Evolutionary conservation across 2,888 invertebrate genomes (phyloP).

Genomic region (Microctonus hyperodae): DNA sequence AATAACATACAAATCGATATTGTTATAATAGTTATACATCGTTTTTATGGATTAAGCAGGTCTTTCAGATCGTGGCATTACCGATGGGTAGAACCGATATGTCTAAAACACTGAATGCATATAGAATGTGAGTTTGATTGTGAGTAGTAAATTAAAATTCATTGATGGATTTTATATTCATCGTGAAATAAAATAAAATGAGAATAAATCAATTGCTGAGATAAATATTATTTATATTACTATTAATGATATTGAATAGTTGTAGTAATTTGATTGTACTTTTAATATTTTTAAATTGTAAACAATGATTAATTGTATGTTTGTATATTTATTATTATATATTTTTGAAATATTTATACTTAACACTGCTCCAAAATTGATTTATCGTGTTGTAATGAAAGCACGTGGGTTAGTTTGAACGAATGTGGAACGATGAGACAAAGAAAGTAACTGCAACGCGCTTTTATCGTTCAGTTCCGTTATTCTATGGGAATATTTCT

Average conservation of each 20-base stretch:
- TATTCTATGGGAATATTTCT: not conserved
- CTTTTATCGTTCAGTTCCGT: not conserved
- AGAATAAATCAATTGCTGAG: too few species aligned
- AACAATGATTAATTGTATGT: too few species aligned
- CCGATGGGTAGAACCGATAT: slow-evolving; percentile 66
- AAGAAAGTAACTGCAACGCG: not conserved
- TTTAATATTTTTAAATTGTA: too few species aligned
- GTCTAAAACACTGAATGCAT: slow-evolving; percentile 89
- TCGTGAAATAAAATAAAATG: not conserved
- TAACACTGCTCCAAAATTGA: not conserved
- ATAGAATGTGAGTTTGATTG: slow-evolving; percentile 92
- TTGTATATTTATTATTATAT: not conserved
- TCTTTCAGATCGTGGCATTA: slow-evolving; percentile 45
- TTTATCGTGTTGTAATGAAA: not conserved
- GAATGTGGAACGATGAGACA: not conserved
- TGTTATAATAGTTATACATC: slow-evolving; percentile 38
- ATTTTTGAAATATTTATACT: not conserved
- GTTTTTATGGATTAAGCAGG: slow-evolving; percentile 46
- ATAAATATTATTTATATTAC: too few species aligned
- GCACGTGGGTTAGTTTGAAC: not conserved
- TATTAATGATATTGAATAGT: too few species aligned
- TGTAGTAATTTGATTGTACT: too few species aligned
- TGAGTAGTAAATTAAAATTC: slow-evolving; percentile 67
- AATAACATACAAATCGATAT: slow-evolving; percentile 36
- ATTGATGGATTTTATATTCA: not conserved